Evolutionary conservation across 2,888 invertebrate genomes (phyloP), one percentile per base, ranked within the genome.

Genomic region (Lasioglossum morio): DNA sequence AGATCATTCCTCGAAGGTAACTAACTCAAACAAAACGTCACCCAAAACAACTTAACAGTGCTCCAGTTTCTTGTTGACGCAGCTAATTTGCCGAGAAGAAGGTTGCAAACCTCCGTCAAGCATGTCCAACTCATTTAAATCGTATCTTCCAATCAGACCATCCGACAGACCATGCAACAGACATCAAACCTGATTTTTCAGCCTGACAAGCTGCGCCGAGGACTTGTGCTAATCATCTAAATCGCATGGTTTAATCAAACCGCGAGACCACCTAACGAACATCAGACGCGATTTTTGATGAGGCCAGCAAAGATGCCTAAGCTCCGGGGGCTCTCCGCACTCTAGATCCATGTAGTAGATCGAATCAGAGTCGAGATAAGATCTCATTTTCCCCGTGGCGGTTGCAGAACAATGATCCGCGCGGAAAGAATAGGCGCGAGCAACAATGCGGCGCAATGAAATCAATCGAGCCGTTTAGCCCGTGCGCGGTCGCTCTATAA

Each of bases 401-500:
- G 63, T 27, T 7, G 63, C 63, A 30, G 63, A 63, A 63, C 63
- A 63, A 63, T 63, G 63, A 63, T 63, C 63, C 30, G 16, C 63
- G 63, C 14, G 63, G 30, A 63, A 63, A 63, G 63, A 66, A 66
- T 34, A 16, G 14, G 27, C 60, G 66, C 66, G 37, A 12, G 34
- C 23, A 37, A 69, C 37, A 37, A 69, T 37, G 43, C 40, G 27
- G 12, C 72, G n/a, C 2, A 7, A 77, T 7, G 7, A 57, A 40
- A 53, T 60, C 74, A 57, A 57, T 75, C 34, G 23, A 57, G 19
- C 46, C 37, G 23, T 69, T 69, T 69, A 37, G 34, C 40, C 37
- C 4, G 37, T 4, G 40, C 27, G 2, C 8, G 7, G 4, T n/a
- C 66, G 70, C 57, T 30, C 40, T 30, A 40, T 30, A 63, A 77